These are phyloP conservation scores for Ectropis crepuscularia DNA, from an alignment of 2,888 invertebrate species.

Conservation along the genomic window DNA sequence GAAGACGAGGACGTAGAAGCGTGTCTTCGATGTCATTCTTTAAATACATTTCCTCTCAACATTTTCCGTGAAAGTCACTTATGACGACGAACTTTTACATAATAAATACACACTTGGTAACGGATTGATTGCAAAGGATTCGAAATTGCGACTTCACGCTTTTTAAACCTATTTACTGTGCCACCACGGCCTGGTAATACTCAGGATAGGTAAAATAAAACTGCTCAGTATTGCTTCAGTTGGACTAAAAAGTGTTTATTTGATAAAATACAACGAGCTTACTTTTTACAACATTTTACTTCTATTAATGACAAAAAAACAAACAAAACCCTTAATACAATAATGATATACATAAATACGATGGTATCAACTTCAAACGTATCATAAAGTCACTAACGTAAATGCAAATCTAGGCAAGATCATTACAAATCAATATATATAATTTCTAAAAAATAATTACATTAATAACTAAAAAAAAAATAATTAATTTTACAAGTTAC, in stretches of 20 bases:
- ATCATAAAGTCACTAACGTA: slow-evolving; percentile 76
- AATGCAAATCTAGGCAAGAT: slow-evolving; percentile 85
- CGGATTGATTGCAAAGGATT: too few relatives aligned
- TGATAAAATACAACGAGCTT: slow-evolving; percentile 86
- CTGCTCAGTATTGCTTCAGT: slow-evolving; percentile 79
- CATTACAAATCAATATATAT: slow-evolving; percentile 75
- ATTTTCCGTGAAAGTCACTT: too few relatives aligned
- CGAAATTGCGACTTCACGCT: not conserved
- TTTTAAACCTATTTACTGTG: not conserved
- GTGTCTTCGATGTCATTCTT: too few relatives aligned
- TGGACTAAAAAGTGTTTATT: slow-evolving; percentile 86
- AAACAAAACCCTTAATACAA: slow-evolving; percentile 83
- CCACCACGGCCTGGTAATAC: not conserved
- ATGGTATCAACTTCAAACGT: slow-evolving; percentile 83
- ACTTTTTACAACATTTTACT: slow-evolving; percentile 85
- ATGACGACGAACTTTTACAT: too few relatives aligned
- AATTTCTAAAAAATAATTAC: slow-evolving; percentile 64
- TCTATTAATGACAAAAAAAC: slow-evolving; percentile 81
- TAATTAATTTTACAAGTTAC: slow-evolving; percentile 71
- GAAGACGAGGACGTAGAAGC: too few relatives aligned
- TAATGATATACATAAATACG: slow-evolving; percentile 84
- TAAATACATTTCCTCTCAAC: too few relatives aligned
- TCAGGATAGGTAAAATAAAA: slow-evolving; percentile 64
- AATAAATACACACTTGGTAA: too few relatives aligned
- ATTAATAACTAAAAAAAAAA: slow-evolving; percentile 58